Conservation (phyloP, 2,888 invertebrate genomes). For the Scaptomyza flava region DNA sequence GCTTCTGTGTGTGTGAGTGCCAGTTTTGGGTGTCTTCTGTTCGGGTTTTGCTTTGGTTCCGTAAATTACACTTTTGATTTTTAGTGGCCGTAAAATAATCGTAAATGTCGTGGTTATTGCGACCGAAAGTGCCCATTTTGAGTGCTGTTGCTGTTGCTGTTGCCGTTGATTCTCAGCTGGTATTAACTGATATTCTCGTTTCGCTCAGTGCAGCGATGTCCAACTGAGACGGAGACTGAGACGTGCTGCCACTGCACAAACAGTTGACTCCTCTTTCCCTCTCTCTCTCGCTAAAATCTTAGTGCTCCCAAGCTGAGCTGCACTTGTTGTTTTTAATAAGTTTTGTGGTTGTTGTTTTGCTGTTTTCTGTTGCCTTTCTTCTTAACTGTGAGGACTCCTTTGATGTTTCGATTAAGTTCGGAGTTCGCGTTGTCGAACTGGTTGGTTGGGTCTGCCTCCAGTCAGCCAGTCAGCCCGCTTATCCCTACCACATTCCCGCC, state of each 20-base stretch:
- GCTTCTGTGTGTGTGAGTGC: slow-evolving; percentile 23
- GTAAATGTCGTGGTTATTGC: slow-evolving; percentile 85
- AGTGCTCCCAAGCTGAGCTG: slow-evolving; percentile 52
- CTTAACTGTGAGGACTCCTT: slow-evolving; percentile 54
- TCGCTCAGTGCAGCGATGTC: slow-evolving; percentile 75
- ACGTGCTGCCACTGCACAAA: slow-evolving; percentile 76
- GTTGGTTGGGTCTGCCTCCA: slow-evolving; percentile 61
- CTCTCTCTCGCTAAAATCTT: slow-evolving; percentile 15
- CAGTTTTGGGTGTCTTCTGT: slow-evolving; percentile 37
- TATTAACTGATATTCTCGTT: slow-evolving; percentile 78
- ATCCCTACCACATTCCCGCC: background rate
- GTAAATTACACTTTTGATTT: slow-evolving; percentile 85
- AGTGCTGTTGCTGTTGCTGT: slow-evolving; percentile 36
- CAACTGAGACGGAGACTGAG: slow-evolving; percentile 17
- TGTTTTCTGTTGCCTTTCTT: slow-evolving; percentile 31
- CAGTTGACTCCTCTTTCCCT: slow-evolving; percentile 34
- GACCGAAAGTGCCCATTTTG: slow-evolving; percentile 84
- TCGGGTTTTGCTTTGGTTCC: slow-evolving; percentile 72
- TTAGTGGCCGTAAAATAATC: slow-evolving; percentile 85
- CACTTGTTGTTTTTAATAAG: slow-evolving; percentile 82
- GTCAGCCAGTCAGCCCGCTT: slow-evolving; percentile 8
- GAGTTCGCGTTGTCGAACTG: slow-evolving; percentile 78
- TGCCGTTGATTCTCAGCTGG: slow-evolving; percentile 48
- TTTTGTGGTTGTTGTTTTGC: slow-evolving; percentile 62
- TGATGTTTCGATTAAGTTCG: slow-evolving; percentile 81